A percentile compares a stretch with the other conserved stretches of the same genome.
These are phyloP conservation scores for Melieria picta DNA, from an alignment of 2,888 invertebrate genomes.

Conservation along the genomic window DNA sequence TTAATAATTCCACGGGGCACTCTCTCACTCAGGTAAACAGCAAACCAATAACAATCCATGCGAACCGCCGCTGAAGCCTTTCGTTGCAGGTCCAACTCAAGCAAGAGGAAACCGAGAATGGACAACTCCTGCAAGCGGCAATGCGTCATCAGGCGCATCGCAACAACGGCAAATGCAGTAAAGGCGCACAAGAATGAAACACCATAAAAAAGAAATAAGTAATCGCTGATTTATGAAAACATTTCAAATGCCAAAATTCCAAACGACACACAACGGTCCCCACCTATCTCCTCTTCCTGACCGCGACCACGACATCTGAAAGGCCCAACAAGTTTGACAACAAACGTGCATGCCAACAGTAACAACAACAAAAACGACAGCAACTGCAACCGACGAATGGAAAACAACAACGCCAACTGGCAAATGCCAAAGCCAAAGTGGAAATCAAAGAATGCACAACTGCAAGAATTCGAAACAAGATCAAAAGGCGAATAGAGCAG, in stretches of 20 bases:
- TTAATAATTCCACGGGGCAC: too few species aligned
- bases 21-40: too few species aligned
- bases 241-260: conserved; percentile 2
- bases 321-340: background rate
- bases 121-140: background rate
- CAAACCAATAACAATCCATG: too few species aligned
- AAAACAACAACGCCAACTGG: background rate
- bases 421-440: background rate
- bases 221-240: conserved; percentile 4
- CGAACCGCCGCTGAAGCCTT: too few species aligned
- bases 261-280: background rate
- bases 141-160: background rate
- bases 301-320: too few species aligned
- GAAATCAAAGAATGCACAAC: conserved; percentile 3
- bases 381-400: background rate
- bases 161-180: background rate
- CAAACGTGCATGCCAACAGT: background rate
- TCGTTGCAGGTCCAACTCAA: too few species aligned
- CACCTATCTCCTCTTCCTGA: too few species aligned
- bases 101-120: too few species aligned
- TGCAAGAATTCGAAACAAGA: background rate
- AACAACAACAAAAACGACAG: background rate
- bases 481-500: background rate
- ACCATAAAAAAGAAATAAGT: background rate
- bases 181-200: background rate